A percentile compares a stretch with the other conserved stretches of the same genome.
Conservation (phyloP, 2,113 vertebrate genomes). For the Silurus glanis region DNA sequence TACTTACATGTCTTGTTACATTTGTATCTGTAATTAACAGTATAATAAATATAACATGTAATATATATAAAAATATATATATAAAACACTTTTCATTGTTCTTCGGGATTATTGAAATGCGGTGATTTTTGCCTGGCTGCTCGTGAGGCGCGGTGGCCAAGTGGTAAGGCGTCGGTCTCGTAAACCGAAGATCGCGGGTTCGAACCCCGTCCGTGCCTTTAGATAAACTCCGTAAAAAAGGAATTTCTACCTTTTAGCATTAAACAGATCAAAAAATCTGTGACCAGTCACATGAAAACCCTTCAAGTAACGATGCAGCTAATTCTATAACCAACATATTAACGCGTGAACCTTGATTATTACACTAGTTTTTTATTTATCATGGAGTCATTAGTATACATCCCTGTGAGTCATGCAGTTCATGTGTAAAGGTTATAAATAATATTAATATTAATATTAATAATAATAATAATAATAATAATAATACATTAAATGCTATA, state of each 20-base stretch:
- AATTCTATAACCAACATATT: not conserved
- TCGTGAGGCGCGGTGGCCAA: slow-evolving; percentile 81
- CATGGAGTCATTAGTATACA: not conserved
- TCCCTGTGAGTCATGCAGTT: not conserved
- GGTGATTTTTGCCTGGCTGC: not conserved
- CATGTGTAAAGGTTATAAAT: not conserved
- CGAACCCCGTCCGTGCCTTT: slow-evolving; percentile 77
- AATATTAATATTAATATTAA: not conserved
- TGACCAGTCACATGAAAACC: not conserved
- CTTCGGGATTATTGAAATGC: not conserved
- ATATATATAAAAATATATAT: not conserved
- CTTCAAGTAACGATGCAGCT: not conserved
- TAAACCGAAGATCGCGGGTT: slow-evolving; percentile 79
- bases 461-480: not conserved
- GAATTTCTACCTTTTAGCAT: not conserved
- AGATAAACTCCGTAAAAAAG: no score
- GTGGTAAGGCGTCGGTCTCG: slow-evolving; percentile 84
- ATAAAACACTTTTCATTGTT: not conserved
- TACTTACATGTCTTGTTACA: not conserved
- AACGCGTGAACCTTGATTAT: not conserved
- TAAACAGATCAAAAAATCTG: not conserved
- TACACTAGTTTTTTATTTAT: not conserved
- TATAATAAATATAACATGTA: not conserved
- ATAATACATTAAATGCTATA: no score
- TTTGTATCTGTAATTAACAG: no score